A percentile compares a stretch with the other conserved stretches of the same genome.
Evolutionary conservation across 2,113 vertebrate genomes (phyloP).

Genomic region (Xenopus borealis): DNA sequence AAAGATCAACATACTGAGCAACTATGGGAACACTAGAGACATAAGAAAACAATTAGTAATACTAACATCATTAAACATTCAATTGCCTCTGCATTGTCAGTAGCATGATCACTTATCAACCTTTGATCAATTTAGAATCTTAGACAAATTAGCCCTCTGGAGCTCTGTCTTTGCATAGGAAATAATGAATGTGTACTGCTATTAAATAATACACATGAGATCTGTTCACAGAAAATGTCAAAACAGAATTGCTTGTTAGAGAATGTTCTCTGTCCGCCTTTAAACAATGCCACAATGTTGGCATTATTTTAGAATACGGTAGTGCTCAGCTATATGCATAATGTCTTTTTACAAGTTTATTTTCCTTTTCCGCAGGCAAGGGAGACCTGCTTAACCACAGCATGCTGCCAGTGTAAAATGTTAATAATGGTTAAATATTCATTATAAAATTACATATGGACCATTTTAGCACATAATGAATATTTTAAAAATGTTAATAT

Average conservation of each 20-base stretch:
- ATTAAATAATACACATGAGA: slow-evolving; percentile 31
- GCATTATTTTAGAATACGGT: background rate
- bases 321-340: background rate
- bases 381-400: no score
- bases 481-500: no score
- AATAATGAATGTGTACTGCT: slow-evolving; percentile 23
- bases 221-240: background rate
- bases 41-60: slow-evolving; percentile 51
- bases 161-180: slow-evolving; percentile 15
- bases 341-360: no score
- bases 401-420: no score
- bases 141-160: slow-evolving; percentile 35
- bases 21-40: slow-evolving; percentile 48
- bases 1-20: slow-evolving; percentile 66
- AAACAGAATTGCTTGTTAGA: slow-evolving; percentile 11
- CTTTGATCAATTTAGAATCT: slow-evolving; percentile 24
- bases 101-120: slow-evolving; percentile 16
- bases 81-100: slow-evolving; percentile 33
- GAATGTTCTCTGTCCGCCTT: background rate
- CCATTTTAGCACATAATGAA: no score
- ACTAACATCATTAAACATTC: slow-evolving; percentile 35
- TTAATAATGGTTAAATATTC: no score
- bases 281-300: background rate
- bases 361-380: no score
- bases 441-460: no score